A percentile compares a stretch with the other conserved stretches of the same genome.
Evolutionary conservation across 37 sponge, comb jelly and placozoan genomes (phyloP).

Genomic region (Diacarnus erythraeanus): DNA sequence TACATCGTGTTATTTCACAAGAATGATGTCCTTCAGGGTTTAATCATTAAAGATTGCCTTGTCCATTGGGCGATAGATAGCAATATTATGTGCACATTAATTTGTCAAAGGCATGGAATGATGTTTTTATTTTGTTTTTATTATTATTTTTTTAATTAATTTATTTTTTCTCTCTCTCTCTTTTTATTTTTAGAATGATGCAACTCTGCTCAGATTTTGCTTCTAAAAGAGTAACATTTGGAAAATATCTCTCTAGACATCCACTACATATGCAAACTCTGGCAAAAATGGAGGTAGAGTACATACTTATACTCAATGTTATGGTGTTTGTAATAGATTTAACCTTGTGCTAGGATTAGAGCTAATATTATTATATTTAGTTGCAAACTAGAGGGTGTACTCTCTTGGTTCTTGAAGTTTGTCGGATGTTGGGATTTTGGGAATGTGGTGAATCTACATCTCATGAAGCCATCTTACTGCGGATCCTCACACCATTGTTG

Average conservation of each 20-base stretch:
- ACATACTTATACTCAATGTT: background rate
- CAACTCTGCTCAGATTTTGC: constrained; percentile 78
- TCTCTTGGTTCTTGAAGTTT: constrained; percentile 57
- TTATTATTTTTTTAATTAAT: background rate
- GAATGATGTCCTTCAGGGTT: too few relatives aligned
- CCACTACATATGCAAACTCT: constrained; percentile 87
- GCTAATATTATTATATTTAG: too few relatives aligned
- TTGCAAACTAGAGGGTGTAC: constrained; percentile 60
- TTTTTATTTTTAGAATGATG: constrained; percentile 45
- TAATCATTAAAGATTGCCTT: too few relatives aligned
- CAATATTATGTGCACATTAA: too few relatives aligned
- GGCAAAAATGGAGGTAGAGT: constrained; percentile 83
- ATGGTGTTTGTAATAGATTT: too few relatives aligned
- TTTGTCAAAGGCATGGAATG: too few relatives aligned
- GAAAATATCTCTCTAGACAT: constrained; percentile 55
- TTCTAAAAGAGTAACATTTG: constrained; percentile 75
- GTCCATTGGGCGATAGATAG: too few relatives aligned
- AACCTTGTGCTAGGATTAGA: too few relatives aligned
- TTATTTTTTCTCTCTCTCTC: too few relatives aligned
- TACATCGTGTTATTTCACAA: too few relatives aligned
- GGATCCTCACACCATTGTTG: constrained; percentile 76
- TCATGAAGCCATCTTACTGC: constrained; percentile 41
- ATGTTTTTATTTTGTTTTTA: background rate
- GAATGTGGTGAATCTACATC: constrained; percentile 51
- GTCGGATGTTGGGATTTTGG: constrained; percentile 59